Base-by-base conservation (phyloP, 2,797 vertebrate genomes). In the Pantherophis vulpinus region DNA sequence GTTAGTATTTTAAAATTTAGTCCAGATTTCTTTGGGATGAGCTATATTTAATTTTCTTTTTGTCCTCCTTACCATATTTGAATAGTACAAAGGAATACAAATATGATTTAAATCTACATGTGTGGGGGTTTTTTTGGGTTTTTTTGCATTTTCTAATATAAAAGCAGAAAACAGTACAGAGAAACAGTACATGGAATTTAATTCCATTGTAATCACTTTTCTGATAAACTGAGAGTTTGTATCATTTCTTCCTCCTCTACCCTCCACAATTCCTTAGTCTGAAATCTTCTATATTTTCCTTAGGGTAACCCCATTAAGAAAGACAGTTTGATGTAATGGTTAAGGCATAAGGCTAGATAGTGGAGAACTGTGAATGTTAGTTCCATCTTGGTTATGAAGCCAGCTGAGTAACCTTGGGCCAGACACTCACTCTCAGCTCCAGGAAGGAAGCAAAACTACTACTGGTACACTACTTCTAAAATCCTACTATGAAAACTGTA, bases 1-100 rank as follows among this genome's bases (percentile, higher is more conserved):
- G 29, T 79, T 47, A 93, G n/a, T 89, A 63, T 93, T 91, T 93
- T 1, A 61, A 93, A 86, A 91, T 23, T 25, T 56, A 90, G 61
- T 79, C 51, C 74, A 70, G 5, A 60, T 79, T 63, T 89, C 47
- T 63, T 55, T 25, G 51, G 93, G 58, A 25, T 12, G 12, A 61
- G 18, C 25, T 55, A 60, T 23, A 87, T 47, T 79, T 14, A 55
- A 54, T 58, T 93, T n/a, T 25, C 12, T 59, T 56, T 23, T 87
- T 37, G 29, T 55, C 5, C 5, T 83, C 63, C 37, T 2, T 32
- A 54, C 29, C 37, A 58, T 56, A 55, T 87, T 51, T 32, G 29
- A 60, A 32, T 58, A 51, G 18, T 61, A n/a, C 18, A n/a, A 87
- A 87, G 14, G 27, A 42, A 70, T 47, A 66, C 5, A 25, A 56